phyloP scores from a whole-genome alignment of 2,113 vertebrate genomes.

The Elgaria multicarinata region DNA sequence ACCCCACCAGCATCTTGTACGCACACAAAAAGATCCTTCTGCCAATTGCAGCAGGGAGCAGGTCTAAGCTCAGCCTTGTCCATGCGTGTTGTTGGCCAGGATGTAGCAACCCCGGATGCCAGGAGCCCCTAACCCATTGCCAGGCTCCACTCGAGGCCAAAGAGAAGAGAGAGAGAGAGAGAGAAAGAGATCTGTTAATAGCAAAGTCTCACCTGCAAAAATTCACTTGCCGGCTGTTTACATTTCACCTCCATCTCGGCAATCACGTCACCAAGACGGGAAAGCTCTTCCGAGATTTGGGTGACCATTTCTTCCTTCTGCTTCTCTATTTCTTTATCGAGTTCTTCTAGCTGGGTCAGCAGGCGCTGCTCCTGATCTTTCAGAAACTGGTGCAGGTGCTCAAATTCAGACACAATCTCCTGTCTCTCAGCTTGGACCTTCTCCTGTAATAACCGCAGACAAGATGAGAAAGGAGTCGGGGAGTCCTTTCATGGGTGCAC shows the following conservation, averaged over 20 bases:
- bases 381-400: conserved; percentile 21
- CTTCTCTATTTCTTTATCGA: conserved; percentile 29
- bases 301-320: neutral
- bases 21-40: neutral
- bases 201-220: conserved; percentile 39
- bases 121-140: neutral
- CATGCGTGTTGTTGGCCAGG: neutral
- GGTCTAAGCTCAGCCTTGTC: neutral
- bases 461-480: neutral
- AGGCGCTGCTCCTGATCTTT: conserved; percentile 24
- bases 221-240: conserved; percentile 22
- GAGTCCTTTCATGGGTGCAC: neutral
- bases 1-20: neutral
- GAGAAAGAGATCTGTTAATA: neutral
- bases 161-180: neutral
- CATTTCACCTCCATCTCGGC: conserved; percentile 34
- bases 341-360: conserved; percentile 25
- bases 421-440: conserved; percentile 1
- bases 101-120: neutral
- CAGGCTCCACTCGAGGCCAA: neutral
- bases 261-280: conserved; percentile 23
- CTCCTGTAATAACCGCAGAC: conserved; percentile 2
- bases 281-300: conserved; percentile 21
- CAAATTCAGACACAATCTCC: conserved; percentile 29
- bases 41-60: neutral